phyloP scores from a whole-genome alignment of 2,797 vertebrate species.

The Poeciliopsis presidionis region DNA sequence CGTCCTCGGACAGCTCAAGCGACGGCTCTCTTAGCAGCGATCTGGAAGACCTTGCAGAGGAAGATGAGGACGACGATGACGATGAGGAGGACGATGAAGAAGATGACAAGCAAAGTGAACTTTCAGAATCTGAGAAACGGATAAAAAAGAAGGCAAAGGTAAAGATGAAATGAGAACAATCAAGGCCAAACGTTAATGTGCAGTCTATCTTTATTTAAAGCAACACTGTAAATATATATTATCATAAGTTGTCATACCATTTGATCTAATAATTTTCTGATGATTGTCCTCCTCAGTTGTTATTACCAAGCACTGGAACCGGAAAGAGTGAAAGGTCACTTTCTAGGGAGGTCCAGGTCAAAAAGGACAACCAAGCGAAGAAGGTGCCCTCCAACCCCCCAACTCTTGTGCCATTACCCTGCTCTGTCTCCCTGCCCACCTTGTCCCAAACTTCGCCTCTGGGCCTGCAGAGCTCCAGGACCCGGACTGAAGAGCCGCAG shows the following conservation, averaged over 20 bases:
- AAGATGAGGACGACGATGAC: constrained; percentile 92
- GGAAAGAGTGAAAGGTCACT: constrained; percentile 85
- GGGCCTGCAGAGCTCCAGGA: constrained; percentile 89
- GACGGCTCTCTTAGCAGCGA: constrained; percentile 97
- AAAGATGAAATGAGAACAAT: constrained; percentile 11
- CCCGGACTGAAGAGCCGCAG: constrained; percentile 88
- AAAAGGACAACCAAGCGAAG: constrained; percentile 84
- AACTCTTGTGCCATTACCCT: constrained; percentile 85
- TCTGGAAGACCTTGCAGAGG: constrained; percentile 93
- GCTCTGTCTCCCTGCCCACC: constrained; percentile 85
- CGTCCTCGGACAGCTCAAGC: constrained; percentile 93
- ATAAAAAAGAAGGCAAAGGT: constrained; percentile 92
- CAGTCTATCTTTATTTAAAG: neutral
- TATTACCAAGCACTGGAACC: constrained; percentile 83
- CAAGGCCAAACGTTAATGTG: neutral
- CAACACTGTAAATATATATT: constrained; percentile 1
- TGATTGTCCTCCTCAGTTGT: constrained; percentile 78
- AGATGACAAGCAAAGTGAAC: constrained; percentile 89
- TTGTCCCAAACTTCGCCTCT: constrained; percentile 89
- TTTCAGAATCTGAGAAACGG: constrained; percentile 88
- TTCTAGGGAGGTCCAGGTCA: constrained; percentile 83
- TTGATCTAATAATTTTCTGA: constrained; percentile 18
- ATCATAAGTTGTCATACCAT: constrained; percentile 22
- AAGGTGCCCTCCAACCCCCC: constrained; percentile 86
- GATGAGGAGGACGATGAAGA: constrained; percentile 91